Evolutionary conservation across 2,888 invertebrate genomes (phyloP), one percentile per base, ranked within the genome.

Genomic region (Diarsia brunnea): DNA sequence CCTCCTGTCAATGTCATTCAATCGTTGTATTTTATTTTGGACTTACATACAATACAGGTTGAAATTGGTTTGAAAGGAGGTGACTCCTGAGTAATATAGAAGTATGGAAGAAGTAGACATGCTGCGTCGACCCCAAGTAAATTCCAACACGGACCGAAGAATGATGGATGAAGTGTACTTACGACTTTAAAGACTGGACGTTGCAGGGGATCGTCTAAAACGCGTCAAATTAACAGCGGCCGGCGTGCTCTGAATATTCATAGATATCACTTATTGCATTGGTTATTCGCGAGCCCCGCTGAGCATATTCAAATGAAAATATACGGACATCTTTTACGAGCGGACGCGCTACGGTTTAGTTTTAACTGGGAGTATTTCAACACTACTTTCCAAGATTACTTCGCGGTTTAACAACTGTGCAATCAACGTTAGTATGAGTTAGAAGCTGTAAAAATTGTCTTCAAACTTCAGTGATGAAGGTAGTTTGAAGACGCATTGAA

Each of bases 241-340:
- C 75, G 78, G 27, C 77, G 86, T 84, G 86, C 49, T 19, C 74
- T 88, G 88, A 89, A 90, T 90, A 90, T 90, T 89, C 88, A 89
- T 87, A 73, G 73, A 71, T 77, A 79, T 82, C 80, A 79, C 75
- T 78, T 85, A 86, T 82, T 82, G 87, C 78, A 80, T 79, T 75
- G 68, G 66, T 73, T 85, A 76, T 83, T 76, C 58, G 76, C 64
- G 73, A 70, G 68, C 47, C 64, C 63, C 69, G 58, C 61, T 31
- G 67, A 60, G 24, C 51, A 66, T 69, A 71, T 69, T 69, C 7
- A 65, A 16, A 55, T 83, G 70, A 65, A 84, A 83, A 84, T 81
- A 76, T 81, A 71, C 70, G 58, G 58, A 0, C 3, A 43, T 4
- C 4, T 65, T 70, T 81, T 76, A 76, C 76, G 45, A 51, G 67